Base-by-base conservation (phyloP, 2,797 vertebrate species). In the Channallabes apus region DNA sequence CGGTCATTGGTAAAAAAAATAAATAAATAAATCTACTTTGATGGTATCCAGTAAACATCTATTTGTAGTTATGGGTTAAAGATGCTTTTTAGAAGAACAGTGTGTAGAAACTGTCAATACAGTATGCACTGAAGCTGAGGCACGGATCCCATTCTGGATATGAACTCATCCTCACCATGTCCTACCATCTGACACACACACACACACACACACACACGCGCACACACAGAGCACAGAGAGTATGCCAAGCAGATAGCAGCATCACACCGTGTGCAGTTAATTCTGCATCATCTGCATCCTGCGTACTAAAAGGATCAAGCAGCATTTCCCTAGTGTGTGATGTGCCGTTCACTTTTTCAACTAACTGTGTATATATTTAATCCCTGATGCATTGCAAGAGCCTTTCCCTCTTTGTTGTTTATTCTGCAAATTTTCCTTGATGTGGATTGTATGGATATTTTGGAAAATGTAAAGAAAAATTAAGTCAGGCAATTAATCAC, bases 101-200 rank as follows among this genome's bases (percentile, higher is more conserved):
- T 46, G 18, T 77, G 8, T 35, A 59, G 9, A 77, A 77, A 12
- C 9, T 77, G 18, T 32, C 18, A 35, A 78, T 38, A 58, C 29
- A 35, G 61, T 61, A 58, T 78, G 20, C 32, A 61, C 4, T 15
- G 9, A 61, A 78, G 58, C 20, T 14, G 32, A 14, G 20, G 24
- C 20, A 24, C 76, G 38, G 29, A 56, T 59, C 17, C 18, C 20
- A 14, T 22, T 59, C 29, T 59, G 79, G 8, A 81, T 29, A 67
- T 67, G 17, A 38, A 32, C 64, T 58, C 41, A 76, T 22, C 32
- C n/a, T 9, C 41, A 56, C 20, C 4, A 22, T 51, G 17, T 14
- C 54, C 77, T 32, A 29, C 62, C 85, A 86, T 82, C 80, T 84
- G 61, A 20, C 12, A 32, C 61, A 82, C 67, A 69, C 65, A 59